Evolutionary conservation across 2,113 vertebrate genomes (phyloP).

Genomic region (Oncorhynchus masou): DNA sequence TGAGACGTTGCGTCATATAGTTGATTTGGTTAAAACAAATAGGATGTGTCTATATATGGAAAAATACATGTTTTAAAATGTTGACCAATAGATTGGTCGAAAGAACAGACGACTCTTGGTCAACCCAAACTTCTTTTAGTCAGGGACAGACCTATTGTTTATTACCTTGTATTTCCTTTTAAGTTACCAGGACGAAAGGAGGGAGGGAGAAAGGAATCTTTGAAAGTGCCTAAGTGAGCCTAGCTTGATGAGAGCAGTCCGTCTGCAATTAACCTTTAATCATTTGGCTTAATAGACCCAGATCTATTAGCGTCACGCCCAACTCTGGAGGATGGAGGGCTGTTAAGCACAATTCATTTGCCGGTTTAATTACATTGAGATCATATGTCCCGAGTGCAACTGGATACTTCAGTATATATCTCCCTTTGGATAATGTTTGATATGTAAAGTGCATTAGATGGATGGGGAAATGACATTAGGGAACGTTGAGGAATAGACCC

Average conservation of each 20-base stretch:
- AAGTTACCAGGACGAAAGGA: not conserved
- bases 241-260: not conserved
- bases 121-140: no score
- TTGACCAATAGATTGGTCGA: no score
- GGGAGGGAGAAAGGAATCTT: slow-evolving; percentile 14
- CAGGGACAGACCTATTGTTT: no score
- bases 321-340: not conserved
- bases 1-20: no score
- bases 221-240: slow-evolving; percentile 1
- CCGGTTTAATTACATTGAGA: not conserved
- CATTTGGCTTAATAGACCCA: not conserved
- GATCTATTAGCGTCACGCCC: not conserved
- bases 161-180: not conserved
- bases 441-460: no score
- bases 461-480: not conserved
- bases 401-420: not conserved
- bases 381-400: not conserved
- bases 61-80: no score
- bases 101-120: no score
- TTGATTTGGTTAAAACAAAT: no score
- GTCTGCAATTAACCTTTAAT: not conserved
- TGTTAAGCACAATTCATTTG: not conserved
- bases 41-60: no score
- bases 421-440: not conserved
- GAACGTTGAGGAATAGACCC: not conserved